Percentiles rank a stretch among this genome's conserved stretches.
Conservation (phyloP, 2,888 invertebrate species). For the Callinectes sapidus region DNA sequence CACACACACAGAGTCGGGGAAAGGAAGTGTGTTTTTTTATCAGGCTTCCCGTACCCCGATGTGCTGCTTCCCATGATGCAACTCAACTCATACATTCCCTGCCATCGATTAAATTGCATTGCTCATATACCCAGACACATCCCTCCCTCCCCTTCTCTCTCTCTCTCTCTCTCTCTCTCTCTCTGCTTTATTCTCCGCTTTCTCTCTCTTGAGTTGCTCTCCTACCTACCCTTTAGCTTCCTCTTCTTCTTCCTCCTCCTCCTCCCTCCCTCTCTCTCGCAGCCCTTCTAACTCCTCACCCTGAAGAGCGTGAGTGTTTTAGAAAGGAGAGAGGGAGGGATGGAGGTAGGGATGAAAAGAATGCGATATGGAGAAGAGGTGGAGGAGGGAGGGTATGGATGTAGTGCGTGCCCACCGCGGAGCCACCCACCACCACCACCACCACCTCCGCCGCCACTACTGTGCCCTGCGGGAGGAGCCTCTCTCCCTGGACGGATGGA, state of each 20-base stretch:
- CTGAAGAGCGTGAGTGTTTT: neutral
- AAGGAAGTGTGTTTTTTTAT: neutral
- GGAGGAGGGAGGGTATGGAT: neutral
- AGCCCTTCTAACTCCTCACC: conserved; percentile 1
- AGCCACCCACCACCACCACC: neutral
- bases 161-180: neutral
- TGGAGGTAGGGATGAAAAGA: neutral
- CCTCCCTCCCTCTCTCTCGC: neutral
- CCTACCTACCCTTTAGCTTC: conserved; percentile 16
- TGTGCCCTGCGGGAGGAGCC: neutral
- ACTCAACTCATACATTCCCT: conserved; percentile 22
- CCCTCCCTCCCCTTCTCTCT: neutral
- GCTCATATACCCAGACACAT: neutral
- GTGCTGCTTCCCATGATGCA: neutral
- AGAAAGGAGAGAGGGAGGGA: neutral
- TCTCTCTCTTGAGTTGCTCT: neutral
- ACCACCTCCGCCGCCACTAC: neutral
- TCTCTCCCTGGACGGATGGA: conserved; percentile 30
- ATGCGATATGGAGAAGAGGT: neutral
- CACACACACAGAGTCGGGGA: neutral
- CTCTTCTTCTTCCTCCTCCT: neutral
- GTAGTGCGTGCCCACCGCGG: neutral
- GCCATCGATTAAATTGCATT: conserved; percentile 30
- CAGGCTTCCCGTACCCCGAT: neutral
- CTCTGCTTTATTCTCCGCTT: neutral